Evolutionary conservation across 1,140 invertebrate species (phyloP).

Genomic region (Maniola jurtina): DNA sequence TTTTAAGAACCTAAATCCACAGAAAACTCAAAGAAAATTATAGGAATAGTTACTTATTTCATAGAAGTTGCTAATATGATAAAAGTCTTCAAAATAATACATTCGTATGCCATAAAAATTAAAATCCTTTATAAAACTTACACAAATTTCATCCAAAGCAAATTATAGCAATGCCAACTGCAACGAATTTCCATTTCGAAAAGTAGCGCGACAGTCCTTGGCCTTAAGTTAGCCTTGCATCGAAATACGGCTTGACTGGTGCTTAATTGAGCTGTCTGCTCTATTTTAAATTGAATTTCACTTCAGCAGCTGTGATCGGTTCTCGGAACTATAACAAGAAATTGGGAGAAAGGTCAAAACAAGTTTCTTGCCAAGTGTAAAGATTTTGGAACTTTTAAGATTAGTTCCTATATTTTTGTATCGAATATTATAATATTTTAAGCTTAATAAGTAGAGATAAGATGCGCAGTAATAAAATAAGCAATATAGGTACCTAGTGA

Average conservation of each 20-base stretch:
- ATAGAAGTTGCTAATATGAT: too few relatives aligned
- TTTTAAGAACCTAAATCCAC: too few relatives aligned
- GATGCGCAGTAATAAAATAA: too few relatives aligned
- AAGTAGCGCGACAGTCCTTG: slow-evolving; percentile 15
- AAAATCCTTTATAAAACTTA: neutral
- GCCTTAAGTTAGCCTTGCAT: slow-evolving; percentile 10
- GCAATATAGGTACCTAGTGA: too few relatives aligned
- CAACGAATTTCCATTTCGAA: slow-evolving; percentile 9
- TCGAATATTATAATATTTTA: too few relatives aligned
- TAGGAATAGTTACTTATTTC: too few relatives aligned
- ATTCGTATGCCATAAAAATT: neutral
- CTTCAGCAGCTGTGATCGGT: slow-evolving; percentile 11
- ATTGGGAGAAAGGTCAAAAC: neutral
- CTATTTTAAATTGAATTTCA: slow-evolving; percentile 16
- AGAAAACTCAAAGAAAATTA: too few relatives aligned
- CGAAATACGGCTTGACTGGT: slow-evolving; percentile 6
- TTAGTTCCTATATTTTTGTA: too few relatives aligned
- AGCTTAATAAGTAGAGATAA: too few relatives aligned
- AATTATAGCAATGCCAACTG: neutral
- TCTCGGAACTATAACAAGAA: neutral
- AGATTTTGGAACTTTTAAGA: too few relatives aligned
- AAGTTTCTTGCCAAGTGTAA: too few relatives aligned
- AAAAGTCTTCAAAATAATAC: neutral
- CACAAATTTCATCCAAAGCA: neutral
- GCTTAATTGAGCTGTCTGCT: slow-evolving; percentile 14